These are phyloP conservation scores for sheep (Ovis aries) DNA, from an alignment of 2,113 vertebrate species.

Conservation along the genomic window DNA sequence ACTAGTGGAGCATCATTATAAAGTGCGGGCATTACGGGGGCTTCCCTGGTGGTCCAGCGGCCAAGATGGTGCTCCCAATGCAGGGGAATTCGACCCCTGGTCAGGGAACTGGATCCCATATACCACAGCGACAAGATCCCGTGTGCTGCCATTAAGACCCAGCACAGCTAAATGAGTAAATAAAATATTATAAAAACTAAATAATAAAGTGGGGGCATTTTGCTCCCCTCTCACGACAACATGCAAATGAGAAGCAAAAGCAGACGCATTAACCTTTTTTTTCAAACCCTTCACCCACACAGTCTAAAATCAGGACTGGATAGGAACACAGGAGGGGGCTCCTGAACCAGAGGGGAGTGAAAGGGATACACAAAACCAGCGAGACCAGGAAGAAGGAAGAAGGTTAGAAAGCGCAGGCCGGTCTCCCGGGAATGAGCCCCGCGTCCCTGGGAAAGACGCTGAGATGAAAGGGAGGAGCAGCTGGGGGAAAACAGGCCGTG, in stretches of 20 bases:
- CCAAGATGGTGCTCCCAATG: neutral
- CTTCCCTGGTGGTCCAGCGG: neutral
- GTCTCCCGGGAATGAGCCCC: slow-evolving; percentile 31
- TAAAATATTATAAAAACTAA: neutral
- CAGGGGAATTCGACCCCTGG: neutral
- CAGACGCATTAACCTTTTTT: neutral
- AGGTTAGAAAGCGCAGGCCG: neutral
- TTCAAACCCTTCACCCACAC: neutral
- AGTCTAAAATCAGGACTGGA: neutral
- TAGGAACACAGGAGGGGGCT: neutral
- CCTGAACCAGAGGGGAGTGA: neutral
- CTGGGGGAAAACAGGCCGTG: slow-evolving; percentile 38
- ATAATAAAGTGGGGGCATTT: neutral
- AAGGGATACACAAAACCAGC: neutral
- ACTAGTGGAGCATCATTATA: neutral
- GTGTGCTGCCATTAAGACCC: neutral
- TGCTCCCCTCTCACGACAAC: neutral
- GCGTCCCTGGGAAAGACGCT: slow-evolving; percentile 57
- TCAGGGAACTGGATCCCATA: neutral
- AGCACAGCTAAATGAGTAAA: neutral
- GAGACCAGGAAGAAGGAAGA: slow-evolving; percentile 9
- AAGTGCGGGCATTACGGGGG: neutral
- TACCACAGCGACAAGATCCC: neutral
- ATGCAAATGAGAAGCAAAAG: neutral
- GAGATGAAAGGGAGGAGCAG: slow-evolving; percentile 60